Percentiles rank a stretch among this genome's conserved stretches.
Conservation (phyloP, 2,113 vertebrate species). For the Phaetusa simplex region DNA sequence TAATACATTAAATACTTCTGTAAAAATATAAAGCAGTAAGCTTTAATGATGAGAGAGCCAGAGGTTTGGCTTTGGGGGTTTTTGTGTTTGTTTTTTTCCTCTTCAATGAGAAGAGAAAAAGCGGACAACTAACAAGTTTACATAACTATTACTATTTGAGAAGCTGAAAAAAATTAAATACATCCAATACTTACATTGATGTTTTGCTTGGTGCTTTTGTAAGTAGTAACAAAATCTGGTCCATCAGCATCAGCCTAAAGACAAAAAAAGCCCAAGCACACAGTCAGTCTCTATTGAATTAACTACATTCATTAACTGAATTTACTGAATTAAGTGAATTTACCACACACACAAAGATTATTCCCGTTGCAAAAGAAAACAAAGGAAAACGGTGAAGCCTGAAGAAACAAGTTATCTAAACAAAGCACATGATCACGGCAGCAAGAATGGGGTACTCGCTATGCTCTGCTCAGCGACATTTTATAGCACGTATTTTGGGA, state of each 20-base stretch:
- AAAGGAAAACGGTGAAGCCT: not conserved
- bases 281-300: not conserved
- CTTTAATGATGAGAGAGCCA: not conserved
- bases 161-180: not conserved
- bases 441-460: not conserved
- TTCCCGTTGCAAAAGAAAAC: not conserved
- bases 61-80: fast-evolving
- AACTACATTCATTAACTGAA: not conserved
- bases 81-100: not conserved
- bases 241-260: slow-evolving; percentile 84
- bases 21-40: not conserved
- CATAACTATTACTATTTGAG: not conserved
- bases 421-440: not conserved
- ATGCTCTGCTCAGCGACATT: not conserved
- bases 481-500: not conserved
- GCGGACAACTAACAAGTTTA: not conserved
- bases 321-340: not conserved
- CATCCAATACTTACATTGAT: slow-evolving; percentile 78
- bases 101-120: not conserved
- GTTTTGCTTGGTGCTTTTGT: slow-evolving; percentile 84
- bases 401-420: not conserved
- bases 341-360: not conserved
- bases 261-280: not conserved
- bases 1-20: not conserved
- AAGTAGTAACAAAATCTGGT: slow-evolving; percentile 82